Conservation (phyloP, 2,888 invertebrate species). For the Oxyscelio sp. region DNA sequence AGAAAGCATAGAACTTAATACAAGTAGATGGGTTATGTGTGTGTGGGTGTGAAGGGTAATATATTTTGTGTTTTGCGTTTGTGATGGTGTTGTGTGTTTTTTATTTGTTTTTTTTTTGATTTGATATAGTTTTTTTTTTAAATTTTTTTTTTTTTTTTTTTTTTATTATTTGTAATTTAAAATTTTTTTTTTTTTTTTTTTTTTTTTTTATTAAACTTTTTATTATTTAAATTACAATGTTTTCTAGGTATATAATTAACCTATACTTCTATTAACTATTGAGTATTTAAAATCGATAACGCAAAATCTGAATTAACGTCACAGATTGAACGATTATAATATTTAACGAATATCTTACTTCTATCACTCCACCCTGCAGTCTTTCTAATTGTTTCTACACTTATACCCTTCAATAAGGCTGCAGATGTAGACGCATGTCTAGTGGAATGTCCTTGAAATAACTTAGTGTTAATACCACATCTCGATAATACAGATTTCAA, state of each 20-base stretch:
- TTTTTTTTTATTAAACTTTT: too few species aligned
- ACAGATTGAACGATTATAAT: conserved; percentile 39
- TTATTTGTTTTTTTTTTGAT: too few species aligned
- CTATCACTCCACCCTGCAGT: conserved; percentile 46
- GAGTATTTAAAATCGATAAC: conserved; percentile 11
- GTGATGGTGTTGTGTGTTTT: too few species aligned
- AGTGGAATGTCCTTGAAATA: conserved; percentile 41
- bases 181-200: too few species aligned
- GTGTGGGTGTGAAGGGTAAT: too few species aligned
- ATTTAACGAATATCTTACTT: conserved; percentile 26
- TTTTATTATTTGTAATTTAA: too few species aligned
- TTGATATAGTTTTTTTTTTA: too few species aligned
- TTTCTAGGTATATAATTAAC: conserved; percentile 5
- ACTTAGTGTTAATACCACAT: conserved; percentile 30
- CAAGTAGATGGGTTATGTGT: too few species aligned
- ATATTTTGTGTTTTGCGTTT: too few species aligned
- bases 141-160: too few species aligned
- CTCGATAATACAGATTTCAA: conserved; percentile 9
- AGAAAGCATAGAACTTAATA: too few species aligned
- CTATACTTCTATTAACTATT: neutral
- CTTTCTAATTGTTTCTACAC: conserved; percentile 34
- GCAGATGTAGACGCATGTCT: conserved; percentile 47
- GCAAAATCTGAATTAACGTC: conserved; percentile 15
- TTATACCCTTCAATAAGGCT: conserved; percentile 21
- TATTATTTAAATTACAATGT: conserved; percentile 1